phyloP scores from a whole-genome alignment of 2,113 vertebrate species.

The Pedetes capensis region DNA sequence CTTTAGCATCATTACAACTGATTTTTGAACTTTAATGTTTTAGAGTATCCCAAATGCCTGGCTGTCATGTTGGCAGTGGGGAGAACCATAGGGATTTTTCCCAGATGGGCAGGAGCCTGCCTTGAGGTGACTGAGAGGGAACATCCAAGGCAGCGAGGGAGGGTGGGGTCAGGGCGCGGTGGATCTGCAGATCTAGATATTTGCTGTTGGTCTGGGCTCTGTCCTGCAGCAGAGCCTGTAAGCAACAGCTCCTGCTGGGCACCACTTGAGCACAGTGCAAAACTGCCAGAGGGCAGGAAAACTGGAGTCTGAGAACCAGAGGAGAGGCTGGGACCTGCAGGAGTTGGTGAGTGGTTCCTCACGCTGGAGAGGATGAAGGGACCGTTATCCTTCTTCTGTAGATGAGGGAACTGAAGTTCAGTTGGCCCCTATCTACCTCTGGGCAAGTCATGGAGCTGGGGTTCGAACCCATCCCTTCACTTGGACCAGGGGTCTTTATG shows the following conservation, averaged over 20 bases:
- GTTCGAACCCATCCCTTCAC: neutral
- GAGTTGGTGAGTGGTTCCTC: neutral
- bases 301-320: neutral
- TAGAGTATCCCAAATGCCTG: neutral
- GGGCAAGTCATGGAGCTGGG: neutral
- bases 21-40: neutral
- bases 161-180: too few species aligned
- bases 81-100: neutral
- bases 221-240: neutral
- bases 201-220: neutral
- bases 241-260: too few species aligned
- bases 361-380: neutral
- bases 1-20: neutral
- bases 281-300: neutral
- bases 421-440: neutral
- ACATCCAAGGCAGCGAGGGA: neutral
- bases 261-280: fast-evolving
- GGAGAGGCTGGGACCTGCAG: neutral
- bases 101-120: neutral
- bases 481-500: neutral
- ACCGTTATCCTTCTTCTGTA: neutral
- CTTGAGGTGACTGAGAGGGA: neutral
- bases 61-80: neutral
- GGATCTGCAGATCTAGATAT: neutral
- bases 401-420: neutral